These are phyloP conservation scores for Cosmia trapezina DNA, from an alignment of 2,888 invertebrate species.

Conservation along the genomic window DNA sequence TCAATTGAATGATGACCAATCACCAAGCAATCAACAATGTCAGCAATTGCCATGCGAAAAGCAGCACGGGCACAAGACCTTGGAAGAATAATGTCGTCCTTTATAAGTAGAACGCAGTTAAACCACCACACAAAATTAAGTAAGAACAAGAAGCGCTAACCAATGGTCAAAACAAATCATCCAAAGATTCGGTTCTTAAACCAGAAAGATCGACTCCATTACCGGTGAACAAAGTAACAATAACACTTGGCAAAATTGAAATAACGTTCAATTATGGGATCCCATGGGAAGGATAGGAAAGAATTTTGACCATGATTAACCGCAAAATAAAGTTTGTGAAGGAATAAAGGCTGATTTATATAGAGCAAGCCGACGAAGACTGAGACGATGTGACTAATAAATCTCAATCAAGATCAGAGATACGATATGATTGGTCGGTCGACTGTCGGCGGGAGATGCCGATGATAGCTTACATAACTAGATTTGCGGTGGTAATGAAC, in stretches of 20 bases:
- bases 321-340: slow-evolving; percentile 66
- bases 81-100: slow-evolving; percentile 20
- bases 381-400: slow-evolving; percentile 83
- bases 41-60: slow-evolving; percentile 22
- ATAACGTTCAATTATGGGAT: slow-evolving; percentile 3
- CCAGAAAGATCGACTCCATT: slow-evolving; percentile 69
- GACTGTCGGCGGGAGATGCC: slow-evolving; percentile 81
- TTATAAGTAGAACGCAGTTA: slow-evolving; percentile 24
- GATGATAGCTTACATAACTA: slow-evolving; percentile 80
- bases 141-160: slow-evolving; percentile 75
- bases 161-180: slow-evolving; percentile 81
- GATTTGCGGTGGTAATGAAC: slow-evolving; percentile 85
- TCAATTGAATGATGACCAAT: slow-evolving; percentile 37
- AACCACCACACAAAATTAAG: slow-evolving; percentile 35
- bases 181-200: slow-evolving; percentile 68
- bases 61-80: slow-evolving; percentile 2
- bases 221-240: slow-evolving; percentile 17
- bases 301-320: slow-evolving; percentile 39
- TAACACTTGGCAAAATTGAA: slow-evolving; percentile 30
- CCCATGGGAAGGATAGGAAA: slow-evolving; percentile 15
- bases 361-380: slow-evolving; percentile 76
- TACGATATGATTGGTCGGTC: slow-evolving; percentile 80
- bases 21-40: slow-evolving; percentile 20
- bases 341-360: slow-evolving; percentile 77
- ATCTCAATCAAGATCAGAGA: slow-evolving; percentile 88